Evolutionary conservation across 2,113 vertebrate genomes (phyloP), one percentile per base, ranked within the genome.

Genomic region (Pelvicachromis taeniatus): DNA sequence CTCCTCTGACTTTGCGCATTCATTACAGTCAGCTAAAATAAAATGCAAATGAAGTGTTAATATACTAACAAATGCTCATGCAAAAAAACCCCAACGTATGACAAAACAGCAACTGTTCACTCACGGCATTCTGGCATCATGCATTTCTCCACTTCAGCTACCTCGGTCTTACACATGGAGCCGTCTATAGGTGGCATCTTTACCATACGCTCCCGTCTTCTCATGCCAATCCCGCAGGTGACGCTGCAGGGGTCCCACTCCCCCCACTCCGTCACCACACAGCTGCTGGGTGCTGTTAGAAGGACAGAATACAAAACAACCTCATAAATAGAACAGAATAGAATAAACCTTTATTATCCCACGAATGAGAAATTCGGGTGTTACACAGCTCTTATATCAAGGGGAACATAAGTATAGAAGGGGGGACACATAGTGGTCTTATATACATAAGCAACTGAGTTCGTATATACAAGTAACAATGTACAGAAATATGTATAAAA

Each of bases 101-200:
- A 73, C 65, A 70, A 45, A 70, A 50, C 13, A 0, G 53, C 35
- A 2, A 14, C 1, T 17, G 58, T 13, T 11, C 10, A 96, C 98
- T 98, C 94, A 99, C 98, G 96, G 89, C 98, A 99, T 63, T 99
- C 98, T 0, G 98, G 97, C 98, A 98, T 98, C 98, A 98, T 98
- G 96, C 98, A 99, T 65, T 99, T 99, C 93, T 99, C 98, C 12
- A 97, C 95, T 91, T 99, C 97, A 0, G 96, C 95, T 6, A 97
- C 97, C 83, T 98, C 96, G 0, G 96, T 94, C 80, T 96, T 97
- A 93, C 98, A 99, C 95, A 96, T 95, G 14, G 98, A 98, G n/a
- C 98, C 97, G 3, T 99, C 98, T 0, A 96, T 96, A 0, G 98
- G 97, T 11, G 96, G 97, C 98, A 98, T 99, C 95, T 99, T 99